Evolutionary conservation across 2,113 vertebrate genomes (phyloP).

Genomic region (Heterocephalus glaber): DNA sequence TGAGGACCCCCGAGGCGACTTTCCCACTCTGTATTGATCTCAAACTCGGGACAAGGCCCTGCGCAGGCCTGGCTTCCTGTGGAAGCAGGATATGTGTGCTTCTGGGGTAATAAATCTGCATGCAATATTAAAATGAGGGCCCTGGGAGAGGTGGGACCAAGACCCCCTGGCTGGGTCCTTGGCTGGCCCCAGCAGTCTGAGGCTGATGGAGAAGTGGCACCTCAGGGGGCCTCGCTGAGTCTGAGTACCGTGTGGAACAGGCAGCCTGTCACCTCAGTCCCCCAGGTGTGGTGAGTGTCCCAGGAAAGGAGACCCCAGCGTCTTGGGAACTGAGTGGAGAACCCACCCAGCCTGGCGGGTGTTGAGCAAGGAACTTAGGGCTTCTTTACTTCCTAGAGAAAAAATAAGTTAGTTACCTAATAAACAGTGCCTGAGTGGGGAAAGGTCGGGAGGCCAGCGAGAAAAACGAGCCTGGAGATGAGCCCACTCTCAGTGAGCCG

Average conservation of each 20-base stretch:
- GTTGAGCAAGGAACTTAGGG: background rate
- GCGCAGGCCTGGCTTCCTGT: constrained; percentile 42
- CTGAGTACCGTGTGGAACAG: background rate
- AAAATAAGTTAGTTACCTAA: background rate
- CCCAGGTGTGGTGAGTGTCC: background rate
- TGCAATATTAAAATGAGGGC: constrained; percentile 69
- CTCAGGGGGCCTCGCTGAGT: background rate
- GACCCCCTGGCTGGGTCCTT: background rate
- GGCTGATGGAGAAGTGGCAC: background rate
- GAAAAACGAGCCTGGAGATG: background rate
- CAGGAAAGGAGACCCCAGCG: background rate
- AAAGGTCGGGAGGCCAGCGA: background rate
- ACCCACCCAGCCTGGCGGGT: background rate
- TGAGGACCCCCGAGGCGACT: constrained; percentile 26
- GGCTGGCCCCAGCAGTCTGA: background rate
- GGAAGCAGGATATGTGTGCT: constrained; percentile 70
- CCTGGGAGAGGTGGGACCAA: background rate
- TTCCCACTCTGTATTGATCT: constrained; percentile 43
- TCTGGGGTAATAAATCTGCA: constrained; percentile 71
- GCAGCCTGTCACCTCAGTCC: background rate
- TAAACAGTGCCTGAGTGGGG: background rate
- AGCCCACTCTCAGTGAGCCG: background rate
- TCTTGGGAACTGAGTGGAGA: background rate
- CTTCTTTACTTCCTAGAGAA: background rate
- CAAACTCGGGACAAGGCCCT: constrained; percentile 10